Evolutionary conservation across 2,888 invertebrate genomes (phyloP).

Genomic region (Stegana nigrithorax): DNA sequence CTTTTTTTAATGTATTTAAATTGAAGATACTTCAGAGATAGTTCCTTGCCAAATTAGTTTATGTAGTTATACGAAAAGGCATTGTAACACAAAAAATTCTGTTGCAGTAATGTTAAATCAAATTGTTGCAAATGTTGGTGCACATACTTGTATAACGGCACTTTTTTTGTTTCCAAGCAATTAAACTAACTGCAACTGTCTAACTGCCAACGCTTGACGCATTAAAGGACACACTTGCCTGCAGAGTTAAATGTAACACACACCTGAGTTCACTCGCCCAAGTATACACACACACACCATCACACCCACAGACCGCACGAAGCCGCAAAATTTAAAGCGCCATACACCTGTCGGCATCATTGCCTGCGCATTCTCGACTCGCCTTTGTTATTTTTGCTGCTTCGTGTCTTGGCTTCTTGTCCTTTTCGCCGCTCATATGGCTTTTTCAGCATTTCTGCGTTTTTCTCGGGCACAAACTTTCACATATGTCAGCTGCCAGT

Average conservation of each 20-base stretch:
- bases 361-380: background rate
- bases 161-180: conserved; percentile 63
- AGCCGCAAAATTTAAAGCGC: conserved; percentile 28
- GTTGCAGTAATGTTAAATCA: too few relatives aligned
- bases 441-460: background rate
- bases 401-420: background rate
- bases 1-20: too few relatives aligned
- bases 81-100: too few relatives aligned
- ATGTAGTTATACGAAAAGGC: too few relatives aligned
- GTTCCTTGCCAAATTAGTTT: too few relatives aligned
- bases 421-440: background rate
- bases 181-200: conserved; percentile 49
- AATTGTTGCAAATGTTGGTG: too few relatives aligned
- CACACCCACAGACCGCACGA: conserved; percentile 10
- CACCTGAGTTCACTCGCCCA: conserved; percentile 15
- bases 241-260: background rate
- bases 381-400: background rate
- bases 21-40: too few relatives aligned
- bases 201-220: too few relatives aligned
- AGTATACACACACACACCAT: conserved; percentile 10
- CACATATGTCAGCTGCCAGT: conserved; percentile 62
- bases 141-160: conserved; percentile 40
- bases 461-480: conserved; percentile 38
- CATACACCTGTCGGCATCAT: conserved; percentile 3
- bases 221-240: background rate